These are phyloP conservation scores for Hydrocynus forskahlii DNA, from an alignment of 2,797 vertebrate genomes.

Conservation along the genomic window DNA sequence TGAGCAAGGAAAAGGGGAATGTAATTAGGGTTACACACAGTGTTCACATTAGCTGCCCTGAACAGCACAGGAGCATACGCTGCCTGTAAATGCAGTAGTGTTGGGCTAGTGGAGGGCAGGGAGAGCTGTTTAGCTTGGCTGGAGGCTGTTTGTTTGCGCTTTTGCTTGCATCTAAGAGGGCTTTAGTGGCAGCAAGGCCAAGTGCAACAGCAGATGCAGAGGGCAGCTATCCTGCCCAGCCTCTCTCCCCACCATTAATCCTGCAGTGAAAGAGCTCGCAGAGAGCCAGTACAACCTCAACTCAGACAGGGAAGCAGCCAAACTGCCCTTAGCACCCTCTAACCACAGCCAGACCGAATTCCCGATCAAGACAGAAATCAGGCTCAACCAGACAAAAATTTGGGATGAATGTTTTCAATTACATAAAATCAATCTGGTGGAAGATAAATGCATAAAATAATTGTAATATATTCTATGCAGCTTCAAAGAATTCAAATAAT, in stretches of 20 bases:
- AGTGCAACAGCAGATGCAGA: slow-evolving; percentile 58
- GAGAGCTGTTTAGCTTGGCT: slow-evolving; percentile 52
- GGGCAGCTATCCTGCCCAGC: slow-evolving; percentile 39
- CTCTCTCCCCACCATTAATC: slow-evolving; percentile 51
- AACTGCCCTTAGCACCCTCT: slow-evolving; percentile 47
- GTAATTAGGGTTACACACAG: slow-evolving; percentile 50
- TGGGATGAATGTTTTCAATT: neutral
- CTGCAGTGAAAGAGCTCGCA: slow-evolving; percentile 28
- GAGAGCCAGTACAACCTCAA: slow-evolving; percentile 43
- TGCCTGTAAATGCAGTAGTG: slow-evolving; percentile 32
- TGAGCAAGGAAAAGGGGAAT: slow-evolving; percentile 26
- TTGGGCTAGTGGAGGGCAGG: slow-evolving; percentile 37
- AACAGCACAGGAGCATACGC: slow-evolving; percentile 35
- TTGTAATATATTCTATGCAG: neutral
- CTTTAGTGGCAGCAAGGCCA: slow-evolving; percentile 51
- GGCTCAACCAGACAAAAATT: slow-evolving; percentile 30
- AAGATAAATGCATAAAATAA: neutral
- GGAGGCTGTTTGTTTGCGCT: slow-evolving; percentile 55
- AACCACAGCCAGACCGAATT: slow-evolving; percentile 35
- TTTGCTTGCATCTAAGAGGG: slow-evolving; percentile 50
- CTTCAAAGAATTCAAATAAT: neutral
- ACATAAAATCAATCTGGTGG: neutral
- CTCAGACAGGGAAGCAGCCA: slow-evolving; percentile 52
- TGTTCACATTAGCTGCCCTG: slow-evolving; percentile 30
- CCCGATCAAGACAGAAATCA: slow-evolving; percentile 36